A percentile compares a stretch with the other conserved stretches of the same genome.
phyloP scores from a whole-genome alignment of 1,140 invertebrate genomes.

The Campoletis sonorensis region DNA sequence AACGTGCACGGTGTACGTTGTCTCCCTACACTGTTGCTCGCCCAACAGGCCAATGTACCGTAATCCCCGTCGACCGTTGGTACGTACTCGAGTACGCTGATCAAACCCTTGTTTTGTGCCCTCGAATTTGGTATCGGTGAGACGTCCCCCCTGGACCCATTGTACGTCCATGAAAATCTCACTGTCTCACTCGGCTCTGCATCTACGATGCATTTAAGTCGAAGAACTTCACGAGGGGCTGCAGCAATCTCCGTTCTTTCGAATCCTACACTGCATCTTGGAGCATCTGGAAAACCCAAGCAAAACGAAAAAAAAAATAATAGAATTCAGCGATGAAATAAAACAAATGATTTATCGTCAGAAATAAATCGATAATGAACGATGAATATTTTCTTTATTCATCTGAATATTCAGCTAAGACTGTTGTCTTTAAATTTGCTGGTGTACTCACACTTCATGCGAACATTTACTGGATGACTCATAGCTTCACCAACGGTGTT shows the following conservation, averaged over 20 bases:
- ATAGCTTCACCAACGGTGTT: slow-evolving; percentile 84
- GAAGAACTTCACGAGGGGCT: slow-evolving; percentile 79
- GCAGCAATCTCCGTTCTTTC: slow-evolving; percentile 79
- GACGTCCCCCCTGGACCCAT: slow-evolving; percentile 83
- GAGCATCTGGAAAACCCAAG: slow-evolving; percentile 75
- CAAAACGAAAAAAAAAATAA: neutral
- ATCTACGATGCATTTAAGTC: slow-evolving; percentile 87
- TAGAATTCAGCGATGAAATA: no score
- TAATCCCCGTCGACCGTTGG: slow-evolving; percentile 82
- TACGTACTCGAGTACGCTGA: slow-evolving; percentile 83
- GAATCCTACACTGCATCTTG: slow-evolving; percentile 79
- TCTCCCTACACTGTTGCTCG: slow-evolving; percentile 87
- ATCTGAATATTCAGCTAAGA: no score
- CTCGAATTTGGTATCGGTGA: slow-evolving; percentile 77
- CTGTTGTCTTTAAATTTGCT: neutral
- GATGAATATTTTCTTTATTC: no score
- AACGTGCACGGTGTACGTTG: slow-evolving; percentile 89
- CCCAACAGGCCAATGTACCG: slow-evolving; percentile 91
- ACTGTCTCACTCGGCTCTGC: slow-evolving; percentile 83
- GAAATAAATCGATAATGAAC: no score
- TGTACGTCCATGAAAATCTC: slow-evolving; percentile 88
- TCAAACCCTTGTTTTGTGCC: slow-evolving; percentile 80
- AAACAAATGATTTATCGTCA: no score
- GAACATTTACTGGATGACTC: slow-evolving; percentile 81
- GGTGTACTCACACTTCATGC: slow-evolving; percentile 82